phyloP scores from a whole-genome alignment of 64 coral and sea anemone species.

The Dendrophyllia cribrosa region DNA sequence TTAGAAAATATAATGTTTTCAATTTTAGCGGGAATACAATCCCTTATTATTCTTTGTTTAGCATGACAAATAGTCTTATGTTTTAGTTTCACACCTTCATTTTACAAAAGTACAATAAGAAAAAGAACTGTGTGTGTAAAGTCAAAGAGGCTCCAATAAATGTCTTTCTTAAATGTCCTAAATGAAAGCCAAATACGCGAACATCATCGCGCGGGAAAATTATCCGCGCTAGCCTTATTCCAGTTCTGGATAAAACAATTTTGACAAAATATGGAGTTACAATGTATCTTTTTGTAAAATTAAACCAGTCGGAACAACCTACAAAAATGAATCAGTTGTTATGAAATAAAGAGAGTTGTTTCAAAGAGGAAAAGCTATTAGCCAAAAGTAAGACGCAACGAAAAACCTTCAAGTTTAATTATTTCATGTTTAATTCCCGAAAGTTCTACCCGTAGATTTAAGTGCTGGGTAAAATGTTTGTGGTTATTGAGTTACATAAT shows the following conservation, averaged over 20 bases:
- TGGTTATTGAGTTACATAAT: neutral
- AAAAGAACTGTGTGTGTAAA: neutral
- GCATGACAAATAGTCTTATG: conserved; percentile 1
- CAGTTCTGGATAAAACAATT: neutral
- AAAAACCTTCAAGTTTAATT: neutral
- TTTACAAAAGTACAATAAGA: neutral
- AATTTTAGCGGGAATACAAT: neutral
- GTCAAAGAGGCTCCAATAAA: neutral
- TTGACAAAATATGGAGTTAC: neutral
- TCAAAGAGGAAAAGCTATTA: too few relatives aligned
- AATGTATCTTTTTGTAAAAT: too few relatives aligned
- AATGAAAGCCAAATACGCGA: neutral
- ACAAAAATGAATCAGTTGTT: too few relatives aligned
- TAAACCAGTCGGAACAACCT: too few relatives aligned
- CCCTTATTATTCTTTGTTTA: neutral
- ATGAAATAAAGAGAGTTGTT: too few relatives aligned
- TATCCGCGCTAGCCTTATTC: neutral
- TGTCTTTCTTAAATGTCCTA: too few relatives aligned
- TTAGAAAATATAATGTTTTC: conserved; percentile 1
- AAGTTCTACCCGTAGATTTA: neutral
- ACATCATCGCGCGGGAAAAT: neutral
- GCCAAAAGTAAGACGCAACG: too few relatives aligned
- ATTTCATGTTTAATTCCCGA: neutral
- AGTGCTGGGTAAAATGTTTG: neutral
- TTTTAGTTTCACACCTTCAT: conserved; percentile 23